Percentiles rank a stretch among this genome's conserved stretches.
These are phyloP conservation scores for Orestias chungarensis DNA, from an alignment of 2,797 vertebrate species.

Conservation along the genomic window DNA sequence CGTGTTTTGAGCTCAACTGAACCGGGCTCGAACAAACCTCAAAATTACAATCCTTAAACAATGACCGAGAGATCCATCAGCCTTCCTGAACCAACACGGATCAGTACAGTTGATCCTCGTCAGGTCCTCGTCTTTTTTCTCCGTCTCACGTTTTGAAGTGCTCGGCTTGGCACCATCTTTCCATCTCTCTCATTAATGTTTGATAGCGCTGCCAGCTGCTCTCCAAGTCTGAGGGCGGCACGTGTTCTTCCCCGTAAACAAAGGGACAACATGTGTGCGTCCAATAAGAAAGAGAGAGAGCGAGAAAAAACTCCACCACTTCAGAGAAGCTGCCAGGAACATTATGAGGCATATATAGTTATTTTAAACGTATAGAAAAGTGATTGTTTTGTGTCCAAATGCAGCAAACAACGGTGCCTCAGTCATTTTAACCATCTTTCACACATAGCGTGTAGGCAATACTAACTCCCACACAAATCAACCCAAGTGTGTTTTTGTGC, in stretches of 20 bases:
- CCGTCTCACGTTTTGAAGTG: slow-evolving; percentile 40
- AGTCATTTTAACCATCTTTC: slow-evolving; percentile 47
- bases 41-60: slow-evolving; percentile 21
- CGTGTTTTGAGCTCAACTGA: not conserved
- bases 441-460: slow-evolving; percentile 56
- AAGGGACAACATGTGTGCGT: slow-evolving; percentile 52
- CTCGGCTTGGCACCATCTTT: slow-evolving; percentile 54
- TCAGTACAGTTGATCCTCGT: slow-evolving; percentile 58
- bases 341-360: not conserved
- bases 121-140: slow-evolving; percentile 19
- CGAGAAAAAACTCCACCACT: not conserved
- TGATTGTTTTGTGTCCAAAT: slow-evolving; percentile 31
- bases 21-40: slow-evolving; percentile 38
- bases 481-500: slow-evolving; percentile 40
- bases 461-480: slow-evolving; percentile 52
- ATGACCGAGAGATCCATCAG: slow-evolving; percentile 21
- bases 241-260: slow-evolving; percentile 65
- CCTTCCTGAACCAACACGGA: slow-evolving; percentile 49
- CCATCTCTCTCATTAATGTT: slow-evolving; percentile 80
- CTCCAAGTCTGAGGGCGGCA: slow-evolving; percentile 64
- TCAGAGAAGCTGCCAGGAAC: not conserved
- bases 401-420: slow-evolving; percentile 31
- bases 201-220: slow-evolving; percentile 77
- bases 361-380: slow-evolving; percentile 39
- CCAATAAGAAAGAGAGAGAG: slow-evolving; percentile 34